Conservation (phyloP, 2,888 invertebrate genomes). For the Plagodis pulveraria region DNA sequence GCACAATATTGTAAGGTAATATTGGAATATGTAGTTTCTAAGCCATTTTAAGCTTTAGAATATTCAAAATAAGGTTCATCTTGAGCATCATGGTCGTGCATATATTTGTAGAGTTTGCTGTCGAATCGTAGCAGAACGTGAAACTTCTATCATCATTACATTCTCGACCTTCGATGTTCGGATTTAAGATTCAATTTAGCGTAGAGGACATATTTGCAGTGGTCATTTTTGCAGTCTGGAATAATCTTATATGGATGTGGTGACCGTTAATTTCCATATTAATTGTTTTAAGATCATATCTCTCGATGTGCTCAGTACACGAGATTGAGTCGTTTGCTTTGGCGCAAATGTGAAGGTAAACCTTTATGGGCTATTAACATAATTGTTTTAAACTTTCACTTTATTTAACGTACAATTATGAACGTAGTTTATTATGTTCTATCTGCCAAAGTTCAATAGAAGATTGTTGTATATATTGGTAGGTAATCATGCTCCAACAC, state of each 20-base stretch:
- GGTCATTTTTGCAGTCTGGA: neutral
- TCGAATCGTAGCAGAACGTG: neutral
- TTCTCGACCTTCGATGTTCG: neutral
- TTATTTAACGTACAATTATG: slow-evolving; percentile 9
- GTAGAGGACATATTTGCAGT: neutral
- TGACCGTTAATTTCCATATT: slow-evolving; percentile 25
- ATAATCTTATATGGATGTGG: neutral
- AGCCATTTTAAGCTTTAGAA: neutral
- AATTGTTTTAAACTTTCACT: slow-evolving; percentile 34
- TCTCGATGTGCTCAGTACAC: slow-evolving; percentile 10
- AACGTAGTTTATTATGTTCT: no score
- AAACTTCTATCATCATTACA: neutral
- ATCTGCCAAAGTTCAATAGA: no score
- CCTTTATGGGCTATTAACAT: slow-evolving; percentile 5
- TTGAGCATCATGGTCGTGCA: neutral
- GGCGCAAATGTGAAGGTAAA: slow-evolving; percentile 21
- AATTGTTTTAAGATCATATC: slow-evolving; percentile 29
- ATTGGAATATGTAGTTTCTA: neutral
- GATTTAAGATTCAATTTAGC: slow-evolving; percentile 1
- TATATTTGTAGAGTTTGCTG: neutral
- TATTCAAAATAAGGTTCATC: no score
- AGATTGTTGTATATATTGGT: no score
- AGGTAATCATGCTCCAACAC: no score
- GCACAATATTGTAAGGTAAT: no score
- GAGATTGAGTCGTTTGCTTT: slow-evolving; percentile 30